Evolutionary conservation across 2,888 invertebrate genomes (phyloP).

Genomic region (Synanthedon vespiformis): DNA sequence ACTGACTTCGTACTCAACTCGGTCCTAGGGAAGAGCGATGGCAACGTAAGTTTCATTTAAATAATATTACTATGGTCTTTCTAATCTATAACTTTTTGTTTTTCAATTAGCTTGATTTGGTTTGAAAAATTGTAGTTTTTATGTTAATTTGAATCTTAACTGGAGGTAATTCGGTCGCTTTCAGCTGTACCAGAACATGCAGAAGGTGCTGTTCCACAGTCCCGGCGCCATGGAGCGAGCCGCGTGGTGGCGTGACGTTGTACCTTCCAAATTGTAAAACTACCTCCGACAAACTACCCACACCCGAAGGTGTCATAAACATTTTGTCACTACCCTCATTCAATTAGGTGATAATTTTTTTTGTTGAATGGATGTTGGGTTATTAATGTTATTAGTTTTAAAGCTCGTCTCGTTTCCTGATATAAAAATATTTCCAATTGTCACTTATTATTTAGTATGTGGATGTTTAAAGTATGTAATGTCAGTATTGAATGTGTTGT

Average conservation of each 20-base stretch:
- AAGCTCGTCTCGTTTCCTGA: not conserved
- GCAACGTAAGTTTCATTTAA: slow-evolving; percentile 69
- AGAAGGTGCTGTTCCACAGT: slow-evolving; percentile 77
- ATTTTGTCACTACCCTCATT: not conserved
- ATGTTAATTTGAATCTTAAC: not conserved
- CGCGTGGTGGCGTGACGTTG: slow-evolving; percentile 75
- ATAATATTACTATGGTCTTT: too few species aligned
- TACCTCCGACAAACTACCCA: not conserved
- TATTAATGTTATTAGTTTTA: not conserved
- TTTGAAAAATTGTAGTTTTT: too few species aligned
- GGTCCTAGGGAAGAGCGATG: slow-evolving; percentile 86
- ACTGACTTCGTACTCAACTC: slow-evolving; percentile 92
- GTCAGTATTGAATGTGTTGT: too few species aligned
- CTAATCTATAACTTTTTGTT: too few species aligned
- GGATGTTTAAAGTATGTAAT: too few species aligned
- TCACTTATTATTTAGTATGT: too few species aligned
- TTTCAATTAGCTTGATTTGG: too few species aligned
- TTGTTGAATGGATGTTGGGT: not conserved
- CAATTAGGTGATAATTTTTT: not conserved
- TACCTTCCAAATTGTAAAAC: slow-evolving; percentile 41
- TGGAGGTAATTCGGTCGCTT: slow-evolving; percentile 2
- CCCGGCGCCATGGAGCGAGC: slow-evolving; percentile 78
- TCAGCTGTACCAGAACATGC: slow-evolving; percentile 80
- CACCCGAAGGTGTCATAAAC: too few species aligned
- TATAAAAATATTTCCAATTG: too few species aligned